Conservation (phyloP, 1,140 invertebrate genomes). For the Pseudomyrmex dendroicus region DNA sequence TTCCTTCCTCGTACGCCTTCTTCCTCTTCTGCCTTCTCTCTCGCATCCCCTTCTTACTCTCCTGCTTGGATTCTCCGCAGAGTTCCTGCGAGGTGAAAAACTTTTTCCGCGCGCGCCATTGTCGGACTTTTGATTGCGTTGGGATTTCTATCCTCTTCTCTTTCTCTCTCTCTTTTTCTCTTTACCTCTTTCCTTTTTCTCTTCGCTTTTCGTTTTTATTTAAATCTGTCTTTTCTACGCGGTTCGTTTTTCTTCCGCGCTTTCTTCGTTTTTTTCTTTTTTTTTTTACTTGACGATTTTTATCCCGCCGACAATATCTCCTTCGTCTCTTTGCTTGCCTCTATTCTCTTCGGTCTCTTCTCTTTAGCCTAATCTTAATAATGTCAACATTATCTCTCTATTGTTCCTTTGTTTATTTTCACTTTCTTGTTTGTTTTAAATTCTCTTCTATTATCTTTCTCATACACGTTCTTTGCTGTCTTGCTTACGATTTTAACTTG, state of each 20-base stretch:
- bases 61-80: slow-evolving; percentile 21
- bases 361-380: slow-evolving; percentile 29
- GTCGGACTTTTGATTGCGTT: slow-evolving; percentile 60
- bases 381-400: neutral
- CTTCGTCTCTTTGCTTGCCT: neutral
- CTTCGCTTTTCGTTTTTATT: slow-evolving; percentile 24
- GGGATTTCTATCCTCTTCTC: slow-evolving; percentile 37
- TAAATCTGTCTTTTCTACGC: slow-evolving; percentile 25
- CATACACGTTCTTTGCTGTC: neutral
- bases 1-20: slow-evolving; percentile 68
- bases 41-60: neutral
- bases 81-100: slow-evolving; percentile 40
- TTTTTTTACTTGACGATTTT: slow-evolving; percentile 1
- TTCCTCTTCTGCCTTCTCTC: slow-evolving; percentile 48
- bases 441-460: neutral
- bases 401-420: neutral
- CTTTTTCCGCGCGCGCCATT: slow-evolving; percentile 41
- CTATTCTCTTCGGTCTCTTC: no score
- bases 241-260: slow-evolving; percentile 6
- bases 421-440: neutral
- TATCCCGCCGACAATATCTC: neutral
- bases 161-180: slow-evolving; percentile 9
- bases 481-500: neutral
- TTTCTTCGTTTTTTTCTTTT: slow-evolving; percentile 25
- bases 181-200: neutral